Base-by-base conservation (phyloP, 2,113 vertebrate species). In the Entomyzon cyanotis region DNA sequence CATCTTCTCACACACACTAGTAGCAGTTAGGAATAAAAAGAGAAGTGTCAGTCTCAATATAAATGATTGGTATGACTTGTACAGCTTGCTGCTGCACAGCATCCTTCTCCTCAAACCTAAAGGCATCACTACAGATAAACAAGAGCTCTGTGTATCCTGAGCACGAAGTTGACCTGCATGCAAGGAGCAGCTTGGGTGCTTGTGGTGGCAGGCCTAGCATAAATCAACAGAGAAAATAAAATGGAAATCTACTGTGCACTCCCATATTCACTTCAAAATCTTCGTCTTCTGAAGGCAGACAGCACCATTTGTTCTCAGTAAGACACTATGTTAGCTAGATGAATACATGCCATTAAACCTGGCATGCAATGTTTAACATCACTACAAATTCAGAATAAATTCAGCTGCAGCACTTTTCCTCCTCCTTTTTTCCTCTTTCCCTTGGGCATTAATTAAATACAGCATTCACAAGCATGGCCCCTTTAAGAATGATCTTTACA, bases 371-470 rank as follows among this genome's bases (percentile, higher is more conserved):
- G 62, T 87, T 95, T 87, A 90, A 82, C n/a, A 84, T 92, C 55
- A 41, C 42, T 80, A 30, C 41, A 58, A 41, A 70, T 78, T 82
- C 89, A 74, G 68, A 85, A 65, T 76, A 82, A 85, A 84, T 94
- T 92, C 41, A 58, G 20, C 62, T 56, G 20, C 49, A 60, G 33
- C 63, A 24, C 18, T 93, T 90, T 83, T 85, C 20, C 41, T 74
- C 39, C 37, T 80, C 21, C 37, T 84, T 52, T 92, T 92, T 49
- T 63, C 27, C 39, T 50, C 24, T 87, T 92, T 85, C 50, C 64
- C 68, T 75, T 56, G 64, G 84, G 83, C 50, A 78, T 92, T 94
- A 92, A 95, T 96, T 93, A 91, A 95, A 86, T 63, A 53, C 58
- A 60, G 22, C 71, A 84, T 88, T 89, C 58, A 84, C 15, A 89